Evolutionary conservation across 92 coral and sea anemone species (phyloP), one percentile per base, ranked within the genome.

Genomic region (Siderastrea radians): DNA sequence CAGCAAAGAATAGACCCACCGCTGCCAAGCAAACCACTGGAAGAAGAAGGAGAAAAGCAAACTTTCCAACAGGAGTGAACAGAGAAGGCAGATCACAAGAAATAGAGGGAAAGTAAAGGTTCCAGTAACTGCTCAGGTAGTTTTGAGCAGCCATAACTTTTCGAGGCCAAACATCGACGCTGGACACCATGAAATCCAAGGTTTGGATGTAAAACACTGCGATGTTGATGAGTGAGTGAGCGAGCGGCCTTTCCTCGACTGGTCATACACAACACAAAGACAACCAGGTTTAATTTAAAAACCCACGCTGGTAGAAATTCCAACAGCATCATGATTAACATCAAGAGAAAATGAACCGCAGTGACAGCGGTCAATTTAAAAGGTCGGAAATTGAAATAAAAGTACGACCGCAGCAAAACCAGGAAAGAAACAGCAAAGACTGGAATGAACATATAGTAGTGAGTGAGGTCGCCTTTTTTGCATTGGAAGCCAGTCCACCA

Each of bases 151-250:
- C 51, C 48, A 80, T 16, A 3, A 94, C 77, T 15, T 67, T 26
- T 57, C 10, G 49, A 26, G 98, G 95, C 98, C 98, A 94, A 77
- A 86, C 83, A 16, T 92, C 84, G 12, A 72, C 78, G 49, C 86
- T 93, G 12, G 95, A 89, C 10, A 94, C 69, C 92, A 94, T 83
- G 61, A 91, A 94, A 84, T 94, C 95, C 52, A 92, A 75, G 6
- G 94, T 89, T 55, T 94, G 98, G 43, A 94, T 85, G 81, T 86
- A 92, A 69, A 94, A 94, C 17, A 94, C 86, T n/a, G 95, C 77
- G 52, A 94, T 92, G 52, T 78, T 90, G 52, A 92, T 79, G n/a
- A 88, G 78, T 79, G n/a, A 88, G 78, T 15, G 93, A 86, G 8
- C 68, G 61, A 5, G 88, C 77, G 43, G 49, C 55, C 17, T 80